phyloP scores from a whole-genome alignment of 2,888 invertebrate species.

The Lasioglossum zephyrum region DNA sequence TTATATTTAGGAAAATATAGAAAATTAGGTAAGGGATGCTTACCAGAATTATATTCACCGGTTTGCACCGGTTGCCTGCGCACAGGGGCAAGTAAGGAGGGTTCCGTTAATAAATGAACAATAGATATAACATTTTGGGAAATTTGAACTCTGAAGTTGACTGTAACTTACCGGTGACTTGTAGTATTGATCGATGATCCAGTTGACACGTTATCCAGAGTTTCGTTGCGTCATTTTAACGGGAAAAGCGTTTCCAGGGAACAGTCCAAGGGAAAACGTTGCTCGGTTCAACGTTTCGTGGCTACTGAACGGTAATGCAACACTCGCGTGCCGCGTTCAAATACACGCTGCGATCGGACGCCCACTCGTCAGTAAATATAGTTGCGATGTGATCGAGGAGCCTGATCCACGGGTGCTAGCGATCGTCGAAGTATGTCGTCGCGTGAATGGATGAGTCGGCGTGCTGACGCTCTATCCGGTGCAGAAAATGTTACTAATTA shows the following conservation, averaged over 20 bases:
- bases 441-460: constrained; percentile 58
- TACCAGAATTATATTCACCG: not conserved
- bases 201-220: not conserved
- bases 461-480: constrained; percentile 1
- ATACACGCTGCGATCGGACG: constrained; percentile 21
- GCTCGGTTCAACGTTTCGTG: constrained; percentile 29
- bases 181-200: not conserved
- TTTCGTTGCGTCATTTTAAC: not conserved
- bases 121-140: not conserved
- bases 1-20: not conserved
- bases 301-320: constrained; percentile 51
- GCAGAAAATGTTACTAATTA: not conserved
- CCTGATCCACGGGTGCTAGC: constrained; percentile 37
- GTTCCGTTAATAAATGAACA: not conserved
- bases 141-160: not conserved
- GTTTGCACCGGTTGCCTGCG: not conserved
- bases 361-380: constrained; percentile 52
- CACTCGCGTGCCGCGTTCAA: constrained; percentile 65
- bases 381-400: constrained; percentile 40
- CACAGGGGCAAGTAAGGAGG: not conserved
- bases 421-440: constrained; percentile 53
- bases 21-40: not conserved
- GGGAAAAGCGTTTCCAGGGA: not conserved
- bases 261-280: constrained; percentile 22
- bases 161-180: not conserved